Evolutionary conservation across 2,888 invertebrate genomes (phyloP), one percentile per base, ranked within the genome.

Genomic region (Oasisia sp.): DNA sequence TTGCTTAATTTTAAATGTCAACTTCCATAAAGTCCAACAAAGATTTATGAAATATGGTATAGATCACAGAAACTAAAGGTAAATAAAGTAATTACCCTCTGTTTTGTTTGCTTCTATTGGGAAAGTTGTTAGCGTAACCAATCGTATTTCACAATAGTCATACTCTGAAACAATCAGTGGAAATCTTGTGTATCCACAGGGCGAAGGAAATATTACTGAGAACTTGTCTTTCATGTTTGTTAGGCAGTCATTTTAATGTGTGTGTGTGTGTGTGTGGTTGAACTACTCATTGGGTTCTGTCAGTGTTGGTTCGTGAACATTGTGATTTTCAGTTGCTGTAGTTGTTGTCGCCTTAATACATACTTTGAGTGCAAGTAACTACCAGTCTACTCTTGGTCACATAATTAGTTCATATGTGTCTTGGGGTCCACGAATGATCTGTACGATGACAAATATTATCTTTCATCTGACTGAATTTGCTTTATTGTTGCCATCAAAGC

Each of bases 271-370:
- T 7, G 74, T 74, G 27, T 27, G 74, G 14, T 74, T 3, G 27
- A 74, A 74, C 14, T 7, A 74, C 27, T 74, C 58, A 58, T 58
- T n/a, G n/a, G n/a, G n/a, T n/a, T n/a, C n/a, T 58, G 27, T 58
- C n/a, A 74, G 27, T 74, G 27, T 14, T 74, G 27, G n/a, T 27
- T 74, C 7, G 27, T 27, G 27, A 74, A 74, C 27, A 74, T 74
- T 74, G 50, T 50, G 50, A 74, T 74, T 74, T n/a, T 74, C 27
- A 74, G 74, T 74, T 74, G 74, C 74, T n/a, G n/a, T 74, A 74
- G 74, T 74, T 74, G 74, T n/a, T 19, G 14, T 74, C 7, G n/a
- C n/a, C 74, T 74, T 56, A 56, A 11, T 56, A 11, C 7, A 11
- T 74, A 27, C 74, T 74, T 74, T 27, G 14, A 19, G 7, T 74